Evolutionary conservation across 1,140 invertebrate genomes (phyloP).

Genomic region (Teleopsis dalmanni): DNA sequence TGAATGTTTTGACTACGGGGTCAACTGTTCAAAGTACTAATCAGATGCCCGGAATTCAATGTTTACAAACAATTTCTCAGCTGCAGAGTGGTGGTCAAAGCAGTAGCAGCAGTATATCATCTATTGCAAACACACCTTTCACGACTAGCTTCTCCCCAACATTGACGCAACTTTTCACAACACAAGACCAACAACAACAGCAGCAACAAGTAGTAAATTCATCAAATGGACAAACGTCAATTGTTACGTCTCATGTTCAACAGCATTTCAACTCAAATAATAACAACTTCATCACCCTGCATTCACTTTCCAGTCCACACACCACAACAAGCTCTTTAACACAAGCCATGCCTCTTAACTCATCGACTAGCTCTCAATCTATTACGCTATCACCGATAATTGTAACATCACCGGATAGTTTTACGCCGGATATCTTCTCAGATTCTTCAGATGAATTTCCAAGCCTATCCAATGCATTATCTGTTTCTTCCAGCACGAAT

Average conservation of each 20-base stretch:
- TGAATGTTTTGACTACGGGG: constrained; percentile 13
- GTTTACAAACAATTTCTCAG: constrained; percentile 10
- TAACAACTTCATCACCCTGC: not conserved
- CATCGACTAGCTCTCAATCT: not conserved
- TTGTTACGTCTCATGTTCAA: not conserved
- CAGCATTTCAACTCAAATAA: constrained; percentile 2
- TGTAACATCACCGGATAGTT: constrained; percentile 7
- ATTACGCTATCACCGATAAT: constrained; percentile 15
- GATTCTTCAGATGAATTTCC: constrained; percentile 10
- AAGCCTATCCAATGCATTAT: not conserved
- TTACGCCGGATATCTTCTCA: constrained; percentile 7
- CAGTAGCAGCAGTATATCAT: not conserved
- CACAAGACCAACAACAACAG: constrained; percentile 2
- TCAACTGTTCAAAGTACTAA: constrained; percentile 6
- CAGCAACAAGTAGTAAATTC: not conserved
- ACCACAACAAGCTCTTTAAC: constrained; percentile 10
- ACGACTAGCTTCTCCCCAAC: too few species aligned
- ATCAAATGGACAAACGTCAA: not conserved
- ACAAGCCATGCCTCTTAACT: not conserved
- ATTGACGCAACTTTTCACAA: not conserved
- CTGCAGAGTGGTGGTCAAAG: not conserved
- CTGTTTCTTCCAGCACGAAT: too few species aligned
- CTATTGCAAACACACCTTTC: too few species aligned
- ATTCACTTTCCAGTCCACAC: constrained; percentile 4
- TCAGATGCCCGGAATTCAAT: constrained; percentile 2